Percentiles rank a stretch among this genome's conserved stretches.
phyloP scores from a whole-genome alignment of 2,888 invertebrate species.

The Colletes collaris region DNA sequence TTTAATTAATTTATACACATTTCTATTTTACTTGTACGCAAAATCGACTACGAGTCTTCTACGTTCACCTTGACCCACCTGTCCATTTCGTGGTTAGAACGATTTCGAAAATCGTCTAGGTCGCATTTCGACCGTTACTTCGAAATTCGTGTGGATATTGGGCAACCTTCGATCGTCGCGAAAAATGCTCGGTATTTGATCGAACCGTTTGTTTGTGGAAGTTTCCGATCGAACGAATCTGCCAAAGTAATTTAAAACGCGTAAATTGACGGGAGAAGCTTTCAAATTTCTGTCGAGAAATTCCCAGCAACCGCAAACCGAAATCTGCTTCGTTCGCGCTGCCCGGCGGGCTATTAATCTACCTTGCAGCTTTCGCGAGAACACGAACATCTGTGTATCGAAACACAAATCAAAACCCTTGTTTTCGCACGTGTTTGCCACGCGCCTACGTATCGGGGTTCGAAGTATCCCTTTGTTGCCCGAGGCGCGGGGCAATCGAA shows the following conservation, averaged over 20 bases:
- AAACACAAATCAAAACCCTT: slow-evolving; percentile 34
- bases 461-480: slow-evolving; percentile 29
- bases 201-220: background rate
- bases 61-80: slow-evolving; percentile 31
- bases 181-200: background rate
- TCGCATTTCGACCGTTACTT: background rate
- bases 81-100: background rate
- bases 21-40: too few species aligned
- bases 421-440: slow-evolving; percentile 56
- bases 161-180: background rate
- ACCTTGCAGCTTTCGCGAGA: slow-evolving; percentile 15
- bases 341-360: slow-evolving; percentile 34
- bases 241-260: background rate
- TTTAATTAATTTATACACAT: too few species aligned
- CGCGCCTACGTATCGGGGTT: slow-evolving; percentile 10
- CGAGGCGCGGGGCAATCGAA: background rate
- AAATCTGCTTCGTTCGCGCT: background rate
- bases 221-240: background rate
- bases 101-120: slow-evolving; percentile 27
- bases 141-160: slow-evolving; percentile 16
- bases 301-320: background rate
- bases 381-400: slow-evolving; percentile 20
- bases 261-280: background rate
- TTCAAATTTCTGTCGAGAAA: background rate
- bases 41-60: background rate